Percentiles rank a stretch among this genome's conserved stretches.
Evolutionary conservation across 2,113 vertebrate species (phyloP).

Genomic region (Parus major): DNA sequence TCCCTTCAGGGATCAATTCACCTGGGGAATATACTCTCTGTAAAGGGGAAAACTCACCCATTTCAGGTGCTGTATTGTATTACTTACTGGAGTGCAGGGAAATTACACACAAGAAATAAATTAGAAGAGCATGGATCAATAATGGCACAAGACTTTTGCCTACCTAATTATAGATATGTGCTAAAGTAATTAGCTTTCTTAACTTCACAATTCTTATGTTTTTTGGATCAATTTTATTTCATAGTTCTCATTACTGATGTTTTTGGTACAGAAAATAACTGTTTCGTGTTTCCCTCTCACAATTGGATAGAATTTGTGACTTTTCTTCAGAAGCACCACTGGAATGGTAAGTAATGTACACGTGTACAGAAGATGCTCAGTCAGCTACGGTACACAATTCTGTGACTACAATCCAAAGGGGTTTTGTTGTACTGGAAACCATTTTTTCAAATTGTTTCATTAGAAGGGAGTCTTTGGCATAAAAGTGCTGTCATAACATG

Average conservation of each 20-base stretch:
- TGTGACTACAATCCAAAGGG: fast-evolving
- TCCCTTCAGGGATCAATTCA: neutral
- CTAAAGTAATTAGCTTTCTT: neutral
- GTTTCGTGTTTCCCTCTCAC: neutral
- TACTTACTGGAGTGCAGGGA: neutral
- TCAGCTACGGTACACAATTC: neutral
- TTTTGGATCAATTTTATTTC: neutral
- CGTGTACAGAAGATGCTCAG: neutral
- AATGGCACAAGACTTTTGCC: neutral
- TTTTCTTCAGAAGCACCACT: neutral
- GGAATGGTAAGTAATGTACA: neutral
- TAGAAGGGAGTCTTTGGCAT: neutral
- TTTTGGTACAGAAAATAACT: neutral
- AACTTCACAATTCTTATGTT: neutral
- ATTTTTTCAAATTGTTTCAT: neutral
- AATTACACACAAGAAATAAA: neutral
- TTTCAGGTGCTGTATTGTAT: neutral
- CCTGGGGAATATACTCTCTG: neutral
- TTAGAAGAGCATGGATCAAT: neutral
- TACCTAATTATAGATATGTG: neutral
- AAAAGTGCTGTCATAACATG: neutral
- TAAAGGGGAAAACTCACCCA: neutral
- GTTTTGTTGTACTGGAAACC: neutral
- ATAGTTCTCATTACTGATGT: neutral
- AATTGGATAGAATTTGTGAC: neutral